A percentile compares a stretch with the other conserved stretches of the same genome.
These are phyloP conservation scores for Anguilla pacifica DNA, from an alignment of 2,797 vertebrate genomes.

Conservation along the genomic window DNA sequence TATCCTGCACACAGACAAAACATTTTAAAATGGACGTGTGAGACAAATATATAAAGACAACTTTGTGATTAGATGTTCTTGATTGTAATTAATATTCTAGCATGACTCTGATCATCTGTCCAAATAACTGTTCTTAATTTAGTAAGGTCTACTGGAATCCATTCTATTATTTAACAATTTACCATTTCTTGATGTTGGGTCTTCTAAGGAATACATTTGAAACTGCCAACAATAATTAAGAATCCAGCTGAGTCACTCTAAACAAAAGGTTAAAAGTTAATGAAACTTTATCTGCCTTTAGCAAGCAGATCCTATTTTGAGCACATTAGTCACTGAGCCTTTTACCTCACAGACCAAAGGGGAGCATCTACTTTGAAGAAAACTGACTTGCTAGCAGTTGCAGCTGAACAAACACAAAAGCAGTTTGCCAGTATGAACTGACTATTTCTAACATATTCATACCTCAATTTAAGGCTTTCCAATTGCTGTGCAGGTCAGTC, in stretches of 20 bases:
- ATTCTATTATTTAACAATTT: neutral
- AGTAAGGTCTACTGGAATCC: neutral
- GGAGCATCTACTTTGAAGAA: neutral
- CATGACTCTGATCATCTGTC: neutral
- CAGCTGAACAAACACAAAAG: too few relatives aligned
- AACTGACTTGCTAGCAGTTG: neutral
- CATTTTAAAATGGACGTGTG: neutral
- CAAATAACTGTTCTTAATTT: neutral
- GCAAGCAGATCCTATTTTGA: neutral
- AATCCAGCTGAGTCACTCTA: neutral
- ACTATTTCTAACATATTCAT: too few relatives aligned
- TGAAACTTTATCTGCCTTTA: neutral
- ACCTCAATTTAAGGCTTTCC: too few relatives aligned
- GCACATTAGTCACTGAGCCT: neutral
- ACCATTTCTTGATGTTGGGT: neutral
- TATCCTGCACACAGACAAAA: neutral
- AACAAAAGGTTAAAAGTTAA: neutral
- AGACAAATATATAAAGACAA: neutral
- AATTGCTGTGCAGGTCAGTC: too few relatives aligned
- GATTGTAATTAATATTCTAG: neutral
- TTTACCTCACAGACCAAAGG: neutral
- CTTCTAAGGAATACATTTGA: neutral
- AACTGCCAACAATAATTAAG: neutral
- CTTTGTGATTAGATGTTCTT: neutral
- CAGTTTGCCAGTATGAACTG: too few relatives aligned